phyloP scores from a whole-genome alignment of 2,888 invertebrate genomes.

The Cephus pulcher region DNA sequence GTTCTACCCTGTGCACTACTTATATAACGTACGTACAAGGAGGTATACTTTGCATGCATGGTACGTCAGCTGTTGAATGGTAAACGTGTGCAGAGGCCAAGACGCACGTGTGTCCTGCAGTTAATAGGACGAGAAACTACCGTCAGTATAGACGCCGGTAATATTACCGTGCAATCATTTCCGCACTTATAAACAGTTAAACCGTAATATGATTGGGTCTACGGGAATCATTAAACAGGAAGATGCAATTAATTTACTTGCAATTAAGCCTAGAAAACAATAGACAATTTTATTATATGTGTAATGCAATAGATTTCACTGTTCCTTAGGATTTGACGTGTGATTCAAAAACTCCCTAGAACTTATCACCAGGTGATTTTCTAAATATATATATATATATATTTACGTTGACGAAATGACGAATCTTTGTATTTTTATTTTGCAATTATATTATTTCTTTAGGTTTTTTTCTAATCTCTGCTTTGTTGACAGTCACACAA shows the following conservation, averaged over 20 bases:
- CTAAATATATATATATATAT: not conserved
- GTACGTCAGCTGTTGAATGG: constrained; percentile 23
- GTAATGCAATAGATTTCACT: no score
- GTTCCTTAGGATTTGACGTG: not conserved
- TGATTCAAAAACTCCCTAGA: not conserved
- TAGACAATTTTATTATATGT: not conserved
- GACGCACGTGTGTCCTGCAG: constrained; percentile 11
- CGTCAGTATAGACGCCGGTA: not conserved
- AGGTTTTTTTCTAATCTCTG: not conserved
- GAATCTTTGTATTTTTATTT: not conserved
- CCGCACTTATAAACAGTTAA: not conserved
- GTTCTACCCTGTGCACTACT: not conserved
- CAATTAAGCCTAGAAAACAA: not conserved
- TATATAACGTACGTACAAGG: constrained; percentile 1
- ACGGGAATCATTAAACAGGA: not conserved
- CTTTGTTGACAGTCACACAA: not conserved
- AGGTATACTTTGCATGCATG: constrained; percentile 7
- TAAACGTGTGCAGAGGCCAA: constrained; percentile 11
- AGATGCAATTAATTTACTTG: no score
- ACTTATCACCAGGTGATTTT: not conserved
- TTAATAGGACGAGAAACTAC: constrained; percentile 13
- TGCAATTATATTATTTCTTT: not conserved
- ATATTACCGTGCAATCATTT: not conserved
- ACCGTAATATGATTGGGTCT: not conserved
- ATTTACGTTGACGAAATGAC: not conserved